Conservation (phyloP, 2,113 vertebrate genomes). For the Chlamydotis undulata region DNA sequence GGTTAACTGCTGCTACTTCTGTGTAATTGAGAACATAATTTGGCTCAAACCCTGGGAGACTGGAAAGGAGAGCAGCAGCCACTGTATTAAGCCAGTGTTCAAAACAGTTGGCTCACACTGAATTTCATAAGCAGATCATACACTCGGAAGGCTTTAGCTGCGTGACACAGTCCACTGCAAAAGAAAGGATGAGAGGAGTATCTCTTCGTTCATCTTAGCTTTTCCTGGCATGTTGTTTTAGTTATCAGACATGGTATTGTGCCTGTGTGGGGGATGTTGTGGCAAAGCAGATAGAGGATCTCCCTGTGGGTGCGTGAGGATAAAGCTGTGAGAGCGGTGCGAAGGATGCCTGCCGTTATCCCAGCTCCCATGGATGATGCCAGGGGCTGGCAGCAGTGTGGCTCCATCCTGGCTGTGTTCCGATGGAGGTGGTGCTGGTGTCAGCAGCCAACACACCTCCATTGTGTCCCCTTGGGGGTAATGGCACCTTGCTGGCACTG, state of each 20-base stretch:
- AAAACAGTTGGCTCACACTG: conserved; percentile 32
- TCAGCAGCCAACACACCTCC: not conserved
- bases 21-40: conserved; percentile 51
- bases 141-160: not conserved
- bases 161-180: not conserved
- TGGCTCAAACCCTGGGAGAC: conserved; percentile 34
- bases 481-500: not conserved
- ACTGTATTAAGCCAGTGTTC: conserved; percentile 26
- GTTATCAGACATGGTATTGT: not conserved
- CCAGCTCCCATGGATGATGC: not conserved
- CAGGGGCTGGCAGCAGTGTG: not conserved
- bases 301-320: not conserved
- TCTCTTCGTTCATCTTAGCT: not conserved
- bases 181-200: not conserved
- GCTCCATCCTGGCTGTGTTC: not conserved
- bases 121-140: conserved; percentile 33
- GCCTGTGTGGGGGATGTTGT: accelerated
- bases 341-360: not conserved
- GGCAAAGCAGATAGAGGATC: not conserved
- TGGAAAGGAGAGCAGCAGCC: conserved; percentile 35
- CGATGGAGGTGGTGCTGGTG: not conserved
- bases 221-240: no score
- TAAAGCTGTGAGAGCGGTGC: not conserved
- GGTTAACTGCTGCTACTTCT: conserved; percentile 50
- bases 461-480: accelerated